Conservation (phyloP, 1,140 invertebrate species). For the Trachymyrmex cornetzi region DNA sequence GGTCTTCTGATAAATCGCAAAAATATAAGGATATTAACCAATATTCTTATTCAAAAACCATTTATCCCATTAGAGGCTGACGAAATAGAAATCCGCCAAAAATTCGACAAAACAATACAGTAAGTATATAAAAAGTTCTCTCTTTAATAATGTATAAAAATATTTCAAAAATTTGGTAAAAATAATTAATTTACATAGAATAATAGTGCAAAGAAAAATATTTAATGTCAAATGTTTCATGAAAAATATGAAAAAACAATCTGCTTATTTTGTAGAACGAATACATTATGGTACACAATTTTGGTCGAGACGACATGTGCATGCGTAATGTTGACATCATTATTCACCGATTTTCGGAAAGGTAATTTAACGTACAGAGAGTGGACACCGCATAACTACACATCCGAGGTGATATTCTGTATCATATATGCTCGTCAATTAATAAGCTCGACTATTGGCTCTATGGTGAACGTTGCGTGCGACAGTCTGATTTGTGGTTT, state of each 20-base stretch:
- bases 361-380: slow-evolving; percentile 64
- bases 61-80: slow-evolving; percentile 39
- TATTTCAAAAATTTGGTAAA: not conserved
- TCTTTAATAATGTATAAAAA: not conserved
- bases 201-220: not conserved
- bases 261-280: slow-evolving; percentile 32
- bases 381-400: slow-evolving; percentile 71
- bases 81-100: slow-evolving; percentile 49
- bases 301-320: slow-evolving; percentile 52
- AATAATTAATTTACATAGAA: not conserved
- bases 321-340: slow-evolving; percentile 45
- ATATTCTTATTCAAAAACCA: slow-evolving; percentile 35
- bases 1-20: slow-evolving; percentile 47
- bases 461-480: slow-evolving; percentile 26
- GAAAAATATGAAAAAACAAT: slow-evolving; percentile 5
- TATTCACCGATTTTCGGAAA: slow-evolving; percentile 51
- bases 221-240: not conserved
- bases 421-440: slow-evolving; percentile 51
- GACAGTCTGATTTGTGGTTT: slow-evolving; percentile 65
- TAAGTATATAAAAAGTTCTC: not conserved
- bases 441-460: slow-evolving; percentile 22
- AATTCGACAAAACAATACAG: slow-evolving; percentile 59
- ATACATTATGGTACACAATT: slow-evolving; percentile 48
- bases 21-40: slow-evolving; percentile 5
- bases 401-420: slow-evolving; percentile 42